Conservation (phyloP, 2,888 invertebrate genomes). For the Drosophila tripunctata region DNA sequence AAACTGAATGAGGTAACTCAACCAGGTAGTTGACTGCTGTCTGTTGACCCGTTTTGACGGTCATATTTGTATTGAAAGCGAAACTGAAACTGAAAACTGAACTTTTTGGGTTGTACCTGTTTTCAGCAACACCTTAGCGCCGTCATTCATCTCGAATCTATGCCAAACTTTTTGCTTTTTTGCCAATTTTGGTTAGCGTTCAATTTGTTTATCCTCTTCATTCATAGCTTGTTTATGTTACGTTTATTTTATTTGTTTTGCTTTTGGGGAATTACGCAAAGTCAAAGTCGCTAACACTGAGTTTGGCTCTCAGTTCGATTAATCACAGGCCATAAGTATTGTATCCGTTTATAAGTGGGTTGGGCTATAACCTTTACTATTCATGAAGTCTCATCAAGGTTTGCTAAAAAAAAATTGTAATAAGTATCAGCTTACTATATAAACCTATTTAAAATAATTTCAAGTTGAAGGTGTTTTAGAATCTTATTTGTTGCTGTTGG, state of each 20-base stretch:
- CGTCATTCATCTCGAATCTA: slow-evolving; percentile 45
- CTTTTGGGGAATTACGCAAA: slow-evolving; percentile 58
- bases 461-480: background rate
- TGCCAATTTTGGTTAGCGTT: slow-evolving; percentile 15
- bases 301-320: slow-evolving; percentile 46
- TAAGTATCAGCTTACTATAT: background rate
- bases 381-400: slow-evolving; percentile 31
- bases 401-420: background rate
- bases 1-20: slow-evolving; percentile 55
- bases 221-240: slow-evolving; percentile 17
- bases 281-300: slow-evolving; percentile 32
- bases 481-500: too few relatives aligned
- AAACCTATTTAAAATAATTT: background rate
- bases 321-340: slow-evolving; percentile 37
- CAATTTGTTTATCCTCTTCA: slow-evolving; percentile 45
- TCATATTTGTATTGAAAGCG: slow-evolving; percentile 64
- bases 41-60: slow-evolving; percentile 56
- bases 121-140: too few relatives aligned
- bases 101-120: slow-evolving; percentile 56
- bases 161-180: slow-evolving; percentile 54
- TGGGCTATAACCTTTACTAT: background rate
- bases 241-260: slow-evolving; percentile 2
- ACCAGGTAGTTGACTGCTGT: slow-evolving; percentile 24
- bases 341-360: slow-evolving; percentile 47
- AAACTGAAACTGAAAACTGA: slow-evolving; percentile 42